Evolutionary conservation across 2,888 invertebrate genomes (phyloP), one percentile per base, ranked within the genome.

Genomic region (Limnephilus marmoratus): DNA sequence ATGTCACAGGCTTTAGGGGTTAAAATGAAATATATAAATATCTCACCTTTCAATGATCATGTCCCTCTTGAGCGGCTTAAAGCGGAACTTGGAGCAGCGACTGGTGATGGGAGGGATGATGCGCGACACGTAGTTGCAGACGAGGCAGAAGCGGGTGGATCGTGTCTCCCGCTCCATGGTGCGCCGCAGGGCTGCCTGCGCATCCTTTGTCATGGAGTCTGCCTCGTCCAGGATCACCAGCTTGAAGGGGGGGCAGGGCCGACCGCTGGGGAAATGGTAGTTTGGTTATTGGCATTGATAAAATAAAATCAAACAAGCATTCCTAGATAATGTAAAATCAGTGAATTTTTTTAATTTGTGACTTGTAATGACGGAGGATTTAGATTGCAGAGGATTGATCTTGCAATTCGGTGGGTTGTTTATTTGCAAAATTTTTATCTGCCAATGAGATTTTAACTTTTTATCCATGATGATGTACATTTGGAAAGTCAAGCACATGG

Each of bases 81-180:
- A 99, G 81, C 99, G 97, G 95, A 99, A 99, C 95, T 99, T 99
- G 2, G 99, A 99, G 95, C 99, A 99, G 94, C 99, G 97, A 3
- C 99, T 99, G 0, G 99, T 99, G 85, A 99, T 97, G 0, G 99
- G 99, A 93, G 99, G 99, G 94, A 99, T 99, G 93, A 99, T 99
- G 90, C 99, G 97, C 0, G 99, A 99, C 1, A 99, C 98, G 95
- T 99, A 99, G 95, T 99, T 99, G 95, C 99, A 99, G 94, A 99
- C 98, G 41, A 99, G 97, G 95, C 99, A 99, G 95, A 99, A 99
- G 86, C 99, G 96, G 0, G 99, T 99, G 4, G 98, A 98, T 94
- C 98, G 97, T 0, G 99, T 98, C 95, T 99, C 98, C 94, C 98
- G 98, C 95, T 99, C 99, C 98, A 99, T 99, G 1, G 99, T 99